Percentiles rank a stretch among this genome's conserved stretches.
Conservation (phyloP, 2,113 vertebrate genomes). For the Rhombomys opimus region DNA sequence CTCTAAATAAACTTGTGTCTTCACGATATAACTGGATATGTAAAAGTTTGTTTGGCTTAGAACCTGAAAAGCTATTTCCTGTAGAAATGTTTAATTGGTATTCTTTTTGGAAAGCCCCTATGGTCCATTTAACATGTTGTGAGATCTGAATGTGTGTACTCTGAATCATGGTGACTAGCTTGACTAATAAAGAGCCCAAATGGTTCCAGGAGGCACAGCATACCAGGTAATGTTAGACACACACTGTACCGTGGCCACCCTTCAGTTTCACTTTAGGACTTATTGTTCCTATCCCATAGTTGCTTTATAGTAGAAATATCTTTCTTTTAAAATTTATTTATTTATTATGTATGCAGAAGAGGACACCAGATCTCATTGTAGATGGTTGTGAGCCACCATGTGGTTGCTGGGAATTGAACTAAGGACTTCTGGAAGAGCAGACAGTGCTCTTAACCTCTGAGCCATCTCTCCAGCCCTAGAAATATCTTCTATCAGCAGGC, state of each 20-base stretch:
- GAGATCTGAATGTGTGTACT: background rate
- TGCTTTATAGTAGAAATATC: background rate
- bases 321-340: background rate
- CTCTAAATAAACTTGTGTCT: background rate
- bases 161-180: background rate
- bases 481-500: background rate
- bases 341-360: too few species aligned
- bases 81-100: background rate
- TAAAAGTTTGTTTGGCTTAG: background rate
- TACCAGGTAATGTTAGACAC: background rate
- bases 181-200: background rate
- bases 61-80: background rate
- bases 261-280: background rate
- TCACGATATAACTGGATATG: background rate
- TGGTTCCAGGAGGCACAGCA: background rate
- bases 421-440: too few species aligned
- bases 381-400: too few species aligned
- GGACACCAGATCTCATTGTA: too few species aligned
- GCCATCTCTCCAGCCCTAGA: background rate
- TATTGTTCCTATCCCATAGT: background rate
- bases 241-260: background rate
- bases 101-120: background rate
- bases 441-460: too few species aligned
- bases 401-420: too few species aligned
- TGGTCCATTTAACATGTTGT: background rate